Evolutionary conservation across 2,113 vertebrate genomes (phyloP).

Genomic region (Lota lota): DNA sequence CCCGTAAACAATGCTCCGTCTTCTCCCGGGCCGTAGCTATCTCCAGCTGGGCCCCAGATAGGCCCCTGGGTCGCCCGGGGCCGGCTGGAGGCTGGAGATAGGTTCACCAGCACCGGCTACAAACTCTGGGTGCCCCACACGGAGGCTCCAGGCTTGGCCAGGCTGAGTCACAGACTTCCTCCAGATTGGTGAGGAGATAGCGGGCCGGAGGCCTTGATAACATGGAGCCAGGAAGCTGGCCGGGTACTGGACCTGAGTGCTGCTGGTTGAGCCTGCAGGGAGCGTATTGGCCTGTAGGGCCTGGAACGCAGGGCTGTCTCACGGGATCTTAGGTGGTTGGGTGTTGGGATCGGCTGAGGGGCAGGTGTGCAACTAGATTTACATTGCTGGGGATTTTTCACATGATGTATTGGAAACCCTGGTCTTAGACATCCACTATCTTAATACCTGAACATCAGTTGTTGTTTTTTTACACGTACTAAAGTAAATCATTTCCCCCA

Average conservation of each 20-base stretch:
- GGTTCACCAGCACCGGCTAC: too few relatives aligned
- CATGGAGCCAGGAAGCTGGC: slow-evolving; percentile 40
- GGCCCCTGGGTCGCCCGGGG: too few relatives aligned
- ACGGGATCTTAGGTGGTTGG: too few relatives aligned
- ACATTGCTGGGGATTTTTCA: too few relatives aligned
- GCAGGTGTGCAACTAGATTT: too few relatives aligned
- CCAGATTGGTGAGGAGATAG: slow-evolving; percentile 44
- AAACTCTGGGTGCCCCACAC: slow-evolving; percentile 28
- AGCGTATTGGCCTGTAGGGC: background rate
- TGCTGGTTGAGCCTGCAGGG: slow-evolving; percentile 1
- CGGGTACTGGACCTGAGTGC: slow-evolving; percentile 28
- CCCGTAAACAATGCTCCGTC: slow-evolving; percentile 38
- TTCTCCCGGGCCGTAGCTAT: slow-evolving; percentile 29
- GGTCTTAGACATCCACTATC: too few relatives aligned
- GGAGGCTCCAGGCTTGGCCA: background rate
- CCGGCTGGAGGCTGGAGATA: too few relatives aligned
- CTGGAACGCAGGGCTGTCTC: slow-evolving; percentile 37
- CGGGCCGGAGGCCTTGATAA: slow-evolving; percentile 41
- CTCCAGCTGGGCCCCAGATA: slow-evolving; percentile 5
- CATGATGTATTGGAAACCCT: too few relatives aligned
- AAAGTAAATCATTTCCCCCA: too few relatives aligned
- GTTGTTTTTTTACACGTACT: too few relatives aligned
- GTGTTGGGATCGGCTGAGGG: too few relatives aligned
- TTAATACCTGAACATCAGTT: too few relatives aligned
- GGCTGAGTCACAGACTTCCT: slow-evolving; percentile 53